Conservation (phyloP, 2,797 vertebrate species). For the Anniella stebbinsi region DNA sequence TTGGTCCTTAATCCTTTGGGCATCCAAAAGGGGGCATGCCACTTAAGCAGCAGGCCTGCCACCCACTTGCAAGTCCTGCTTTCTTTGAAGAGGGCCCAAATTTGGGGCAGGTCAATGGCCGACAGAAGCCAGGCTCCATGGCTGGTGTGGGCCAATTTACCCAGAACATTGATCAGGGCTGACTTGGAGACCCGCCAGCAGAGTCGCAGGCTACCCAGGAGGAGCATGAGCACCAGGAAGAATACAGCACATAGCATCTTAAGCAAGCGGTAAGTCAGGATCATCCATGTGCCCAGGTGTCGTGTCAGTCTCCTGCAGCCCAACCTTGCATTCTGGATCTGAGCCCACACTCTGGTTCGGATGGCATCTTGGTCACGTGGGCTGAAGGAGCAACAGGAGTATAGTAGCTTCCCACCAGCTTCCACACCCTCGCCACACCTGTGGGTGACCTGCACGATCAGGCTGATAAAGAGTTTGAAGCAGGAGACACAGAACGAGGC, state of each 20-base stretch:
- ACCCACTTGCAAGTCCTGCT: slow-evolving; percentile 80
- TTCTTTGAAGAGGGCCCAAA: slow-evolving; percentile 79
- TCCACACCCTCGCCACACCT: slow-evolving; percentile 84
- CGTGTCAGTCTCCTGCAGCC: slow-evolving; percentile 50
- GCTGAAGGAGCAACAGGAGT: slow-evolving; percentile 82
- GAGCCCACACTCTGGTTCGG: slow-evolving; percentile 76
- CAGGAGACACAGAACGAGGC: slow-evolving; percentile 85
- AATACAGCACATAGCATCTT: slow-evolving; percentile 79
- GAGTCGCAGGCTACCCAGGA: slow-evolving; percentile 75
- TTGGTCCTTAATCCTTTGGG: slow-evolving; percentile 50
- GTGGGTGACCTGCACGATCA: slow-evolving; percentile 81
- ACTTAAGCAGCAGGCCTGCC: slow-evolving; percentile 48
- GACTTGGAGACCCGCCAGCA: slow-evolving; percentile 68
- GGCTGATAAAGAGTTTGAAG: slow-evolving; percentile 87
- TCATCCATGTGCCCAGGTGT: slow-evolving; percentile 63
- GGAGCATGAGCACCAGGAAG: slow-evolving; percentile 77
- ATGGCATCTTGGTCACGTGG: slow-evolving; percentile 80
- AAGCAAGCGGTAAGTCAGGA: slow-evolving; percentile 76
- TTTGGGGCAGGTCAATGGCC: slow-evolving; percentile 50
- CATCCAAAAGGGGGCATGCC: slow-evolving; percentile 65
- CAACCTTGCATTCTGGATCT: slow-evolving; percentile 74
- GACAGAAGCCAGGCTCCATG: slow-evolving; percentile 50
- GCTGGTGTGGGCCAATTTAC: slow-evolving; percentile 76
- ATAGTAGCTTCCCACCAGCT: slow-evolving; percentile 81
- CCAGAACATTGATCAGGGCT: slow-evolving; percentile 51